A percentile compares a stretch with the other conserved stretches of the same genome.
phyloP scores from a whole-genome alignment of 2,113 vertebrate genomes.

The Fukomys damarensis region DNA sequence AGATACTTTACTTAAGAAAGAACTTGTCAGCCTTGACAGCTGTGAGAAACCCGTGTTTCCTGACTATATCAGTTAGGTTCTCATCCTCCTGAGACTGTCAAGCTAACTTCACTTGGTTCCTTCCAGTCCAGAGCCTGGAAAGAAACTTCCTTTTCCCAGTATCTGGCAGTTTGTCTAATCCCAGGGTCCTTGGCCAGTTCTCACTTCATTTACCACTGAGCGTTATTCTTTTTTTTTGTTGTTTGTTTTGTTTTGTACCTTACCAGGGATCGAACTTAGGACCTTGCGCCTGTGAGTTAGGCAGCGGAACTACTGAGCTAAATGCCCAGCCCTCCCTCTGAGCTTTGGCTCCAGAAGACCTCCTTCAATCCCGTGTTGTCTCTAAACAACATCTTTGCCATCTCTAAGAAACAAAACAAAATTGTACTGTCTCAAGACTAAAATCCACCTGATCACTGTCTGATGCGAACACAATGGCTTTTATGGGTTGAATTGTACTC shows the following conservation, averaged over 20 bases:
- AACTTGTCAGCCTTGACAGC: not conserved
- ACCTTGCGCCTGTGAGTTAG: too few species aligned
- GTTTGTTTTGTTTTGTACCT: too few species aligned
- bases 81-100: not conserved
- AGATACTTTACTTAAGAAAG: not conserved
- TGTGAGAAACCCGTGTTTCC: not conserved
- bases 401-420: not conserved
- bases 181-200: not conserved
- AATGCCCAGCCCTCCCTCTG: too few species aligned
- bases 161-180: not conserved
- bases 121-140: conserved; percentile 3
- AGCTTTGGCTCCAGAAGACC: not conserved
- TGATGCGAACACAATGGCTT: not conserved
- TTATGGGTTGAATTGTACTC: not conserved
- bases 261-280: too few species aligned
- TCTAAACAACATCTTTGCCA: conserved; percentile 4
- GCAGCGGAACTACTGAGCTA: too few species aligned
- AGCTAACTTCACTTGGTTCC: not conserved
- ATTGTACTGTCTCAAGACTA: not conserved
- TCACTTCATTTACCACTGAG: not conserved
- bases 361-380: not conserved
- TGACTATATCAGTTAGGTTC: not conserved
- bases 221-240: too few species aligned
- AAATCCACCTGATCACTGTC: not conserved
- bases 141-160: not conserved